Percentiles rank a stretch among this genome's conserved stretches.
Conservation (phyloP, 2,797 vertebrate genomes). For the Microtus californicus region DNA sequence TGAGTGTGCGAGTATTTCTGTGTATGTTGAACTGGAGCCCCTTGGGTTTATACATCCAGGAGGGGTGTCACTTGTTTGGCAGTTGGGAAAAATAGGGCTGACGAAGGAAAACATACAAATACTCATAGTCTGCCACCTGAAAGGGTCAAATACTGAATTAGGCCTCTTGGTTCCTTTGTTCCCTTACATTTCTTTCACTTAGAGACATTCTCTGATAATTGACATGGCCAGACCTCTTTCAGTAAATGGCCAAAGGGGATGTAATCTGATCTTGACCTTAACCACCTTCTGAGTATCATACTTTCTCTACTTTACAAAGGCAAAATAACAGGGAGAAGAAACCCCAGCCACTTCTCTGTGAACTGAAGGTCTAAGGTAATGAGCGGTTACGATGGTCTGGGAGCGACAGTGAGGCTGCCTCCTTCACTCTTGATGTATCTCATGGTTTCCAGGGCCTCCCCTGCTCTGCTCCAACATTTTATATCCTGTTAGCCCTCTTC, state of each 20-base stretch:
- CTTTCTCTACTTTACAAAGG: background rate
- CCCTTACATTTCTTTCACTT: background rate
- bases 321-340: background rate
- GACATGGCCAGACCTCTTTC: background rate
- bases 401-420: background rate
- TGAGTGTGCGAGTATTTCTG: background rate
- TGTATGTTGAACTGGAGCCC: background rate
- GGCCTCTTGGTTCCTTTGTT: background rate
- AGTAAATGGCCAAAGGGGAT: background rate
- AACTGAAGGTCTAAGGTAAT: background rate
- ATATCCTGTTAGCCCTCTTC: background rate
- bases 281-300: background rate
- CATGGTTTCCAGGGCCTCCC: background rate
- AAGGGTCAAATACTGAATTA: background rate
- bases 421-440: background rate
- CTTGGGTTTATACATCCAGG: background rate
- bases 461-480: background rate
- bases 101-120: background rate
- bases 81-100: background rate
- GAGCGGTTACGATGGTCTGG: fast-evolving
- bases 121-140: background rate
- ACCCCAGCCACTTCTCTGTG: background rate
- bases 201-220: background rate
- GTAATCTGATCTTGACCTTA: background rate
- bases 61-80: background rate